phyloP scores from a whole-genome alignment of 2,888 invertebrate species.

The Miltochrista miniata region DNA sequence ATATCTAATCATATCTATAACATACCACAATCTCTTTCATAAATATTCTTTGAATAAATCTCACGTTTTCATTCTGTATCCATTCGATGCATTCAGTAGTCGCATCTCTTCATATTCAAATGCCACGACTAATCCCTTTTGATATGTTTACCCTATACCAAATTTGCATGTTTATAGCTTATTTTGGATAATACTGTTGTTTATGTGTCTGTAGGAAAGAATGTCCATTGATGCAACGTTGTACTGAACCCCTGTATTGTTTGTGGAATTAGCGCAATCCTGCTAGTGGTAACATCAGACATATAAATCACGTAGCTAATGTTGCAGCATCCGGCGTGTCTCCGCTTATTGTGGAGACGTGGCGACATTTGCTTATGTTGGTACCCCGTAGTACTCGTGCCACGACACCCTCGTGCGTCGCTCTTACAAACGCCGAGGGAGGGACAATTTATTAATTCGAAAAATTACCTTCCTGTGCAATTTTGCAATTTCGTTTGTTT shows the following conservation, averaged over 20 bases:
- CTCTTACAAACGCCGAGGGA: slow-evolving; percentile 53
- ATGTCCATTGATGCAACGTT: slow-evolving; percentile 37
- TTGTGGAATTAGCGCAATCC: slow-evolving; percentile 67
- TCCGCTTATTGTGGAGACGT: slow-evolving; percentile 58
- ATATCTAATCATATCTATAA: too few species aligned
- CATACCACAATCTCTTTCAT: too few species aligned
- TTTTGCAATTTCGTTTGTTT: slow-evolving; percentile 31
- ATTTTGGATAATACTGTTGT: slow-evolving; percentile 44
- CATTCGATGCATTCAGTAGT: slow-evolving; percentile 26
- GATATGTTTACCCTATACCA: slow-evolving; percentile 47
- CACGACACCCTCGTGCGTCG: slow-evolving; percentile 29
- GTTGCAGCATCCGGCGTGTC: slow-evolving; percentile 76
- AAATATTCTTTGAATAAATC: too few species aligned
- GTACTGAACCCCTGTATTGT: slow-evolving; percentile 59
- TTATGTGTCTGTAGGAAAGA: slow-evolving; percentile 44
- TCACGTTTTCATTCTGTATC: slow-evolving; percentile 7
- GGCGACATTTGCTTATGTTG: slow-evolving; percentile 58
- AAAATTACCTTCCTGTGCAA: slow-evolving; percentile 54
- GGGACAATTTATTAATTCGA: slow-evolving; percentile 69
- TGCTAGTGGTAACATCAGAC: slow-evolving; percentile 69
- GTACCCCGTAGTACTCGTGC: slow-evolving; percentile 28
- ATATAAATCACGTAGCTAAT: slow-evolving; percentile 79
- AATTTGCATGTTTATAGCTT: slow-evolving; percentile 61
- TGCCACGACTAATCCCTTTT: slow-evolving; percentile 51
- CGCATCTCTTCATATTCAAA: slow-evolving; percentile 58